Evolutionary conservation across 2,797 vertebrate species (phyloP), one percentile per base, ranked within the genome.

Genomic region (Microtus californicus): DNA sequence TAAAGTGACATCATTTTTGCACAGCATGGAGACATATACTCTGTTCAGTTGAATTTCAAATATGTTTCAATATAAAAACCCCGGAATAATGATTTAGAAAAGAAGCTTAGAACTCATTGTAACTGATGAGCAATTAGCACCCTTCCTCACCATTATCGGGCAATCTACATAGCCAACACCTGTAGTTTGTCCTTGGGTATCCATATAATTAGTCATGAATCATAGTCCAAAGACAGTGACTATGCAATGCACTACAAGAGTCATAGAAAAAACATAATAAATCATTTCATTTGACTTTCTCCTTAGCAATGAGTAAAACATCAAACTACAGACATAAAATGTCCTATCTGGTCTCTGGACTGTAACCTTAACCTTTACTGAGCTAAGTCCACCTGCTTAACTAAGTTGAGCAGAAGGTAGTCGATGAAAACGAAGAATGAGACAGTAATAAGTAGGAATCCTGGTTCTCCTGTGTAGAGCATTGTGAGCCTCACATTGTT

Each of bases 101-200:
- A 93, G 34, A 94, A 95, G n/a, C 79, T 95, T 40, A 77, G 73
- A 95, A 90, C 81, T 97, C 51, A 73, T 29, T 87, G 59, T 79
- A 54, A 78, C 81, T 34, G 78, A 34, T 73, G 69, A 96, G 67
- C 43, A 80, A 63, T 91, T 82, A 95, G 45, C 40, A 56, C 7
- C 13, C 12, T 69, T 93, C 78, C n/a, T 90, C 69, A 15, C 34
- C 25, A 92, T 34, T 89, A 13, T 56, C 74, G 21, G 56, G 37
- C n/a, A 94, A 87, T 91, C 56, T 87, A 29, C 71, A 40, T 37
- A 23, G 11, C 25, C 61, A 78, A 45, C 63, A 93, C 45, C 83
- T 95, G n/a, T 90, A 87, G 82, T 89, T 90, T 87, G 56, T 92
- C 54, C 71, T 91, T 92, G 31, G 59, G 29, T 13, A 10, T 59